A percentile compares a stretch with the other conserved stretches of the same genome.
Evolutionary conservation across 2,888 invertebrate genomes (phyloP).

Genomic region (Deroplatys truncata): DNA sequence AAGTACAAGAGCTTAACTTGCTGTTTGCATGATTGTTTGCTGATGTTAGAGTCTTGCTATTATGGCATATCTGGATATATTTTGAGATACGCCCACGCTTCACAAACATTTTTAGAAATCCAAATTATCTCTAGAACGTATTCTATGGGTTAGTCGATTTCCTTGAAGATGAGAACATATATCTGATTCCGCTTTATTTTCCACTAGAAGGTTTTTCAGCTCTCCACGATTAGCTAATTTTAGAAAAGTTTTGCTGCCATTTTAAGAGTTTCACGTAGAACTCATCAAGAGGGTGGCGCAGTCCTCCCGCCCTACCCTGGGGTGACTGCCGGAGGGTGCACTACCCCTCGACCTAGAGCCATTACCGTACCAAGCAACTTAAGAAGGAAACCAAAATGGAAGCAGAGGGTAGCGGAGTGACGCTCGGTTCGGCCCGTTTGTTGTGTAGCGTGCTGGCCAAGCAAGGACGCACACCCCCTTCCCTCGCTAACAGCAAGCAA

Average conservation of each 20-base stretch:
- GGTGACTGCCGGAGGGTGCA: neutral
- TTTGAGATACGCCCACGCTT: no score
- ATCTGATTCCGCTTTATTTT: neutral
- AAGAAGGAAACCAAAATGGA: conserved; percentile 3
- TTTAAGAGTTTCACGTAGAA: neutral
- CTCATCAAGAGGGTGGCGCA: neutral
- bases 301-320: neutral
- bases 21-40: no score
- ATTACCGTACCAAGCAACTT: neutral
- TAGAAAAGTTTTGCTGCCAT: neutral
- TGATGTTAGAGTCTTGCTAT: no score
- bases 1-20: no score
- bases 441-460: neutral
- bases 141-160: no score
- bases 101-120: no score
- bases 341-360: neutral
- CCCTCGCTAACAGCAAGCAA: neutral
- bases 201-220: neutral
- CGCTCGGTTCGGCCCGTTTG: neutral
- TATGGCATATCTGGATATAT: no score
- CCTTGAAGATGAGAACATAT: neutral
- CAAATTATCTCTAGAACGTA: no score
- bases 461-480: neutral
- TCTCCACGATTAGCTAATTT: neutral
- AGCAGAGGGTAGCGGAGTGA: neutral